A percentile compares a stretch with the other conserved stretches of the same genome.
Evolutionary conservation across 1,140 invertebrate species (phyloP).

Genomic region (Sesamia nonagrioides): DNA sequence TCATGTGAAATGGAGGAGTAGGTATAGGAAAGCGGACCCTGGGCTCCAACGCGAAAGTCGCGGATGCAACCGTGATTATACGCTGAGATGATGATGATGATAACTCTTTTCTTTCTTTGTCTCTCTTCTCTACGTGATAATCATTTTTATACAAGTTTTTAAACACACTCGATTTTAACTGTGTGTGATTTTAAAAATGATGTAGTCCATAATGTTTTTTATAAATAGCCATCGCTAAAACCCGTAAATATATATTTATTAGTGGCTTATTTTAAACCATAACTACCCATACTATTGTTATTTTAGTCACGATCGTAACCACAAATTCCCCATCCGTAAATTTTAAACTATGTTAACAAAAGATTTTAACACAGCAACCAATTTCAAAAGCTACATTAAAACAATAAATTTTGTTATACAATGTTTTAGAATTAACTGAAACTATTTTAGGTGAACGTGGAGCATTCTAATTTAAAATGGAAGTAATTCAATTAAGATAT

Average conservation of each 20-base stretch:
- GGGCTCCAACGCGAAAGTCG: no score
- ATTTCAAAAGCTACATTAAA: slow-evolving; percentile 1
- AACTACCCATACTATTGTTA: neutral
- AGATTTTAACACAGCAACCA: neutral
- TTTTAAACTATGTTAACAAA: slow-evolving; percentile 17
- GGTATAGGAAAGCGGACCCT: no score
- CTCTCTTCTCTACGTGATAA: no score
- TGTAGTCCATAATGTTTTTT: no score
- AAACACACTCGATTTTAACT: no score
- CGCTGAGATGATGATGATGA: no score
- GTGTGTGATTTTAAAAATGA: no score
- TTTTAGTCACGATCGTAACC: slow-evolving; percentile 16
- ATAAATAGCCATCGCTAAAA: no score
- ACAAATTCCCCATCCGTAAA: slow-evolving; percentile 4
- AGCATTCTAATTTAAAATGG: neutral
- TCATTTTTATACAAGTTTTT: no score
- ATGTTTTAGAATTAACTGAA: neutral
- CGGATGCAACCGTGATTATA: no score
- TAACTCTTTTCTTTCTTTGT: no score
- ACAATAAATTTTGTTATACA: neutral
- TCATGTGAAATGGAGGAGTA: no score
- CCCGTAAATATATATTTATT: neutral
- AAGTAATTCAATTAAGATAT: slow-evolving; percentile 6
- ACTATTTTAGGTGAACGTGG: neutral
- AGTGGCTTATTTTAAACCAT: slow-evolving; percentile 11